Conservation (phyloP, 1,140 invertebrate genomes). For the Drosophila lini region DNA sequence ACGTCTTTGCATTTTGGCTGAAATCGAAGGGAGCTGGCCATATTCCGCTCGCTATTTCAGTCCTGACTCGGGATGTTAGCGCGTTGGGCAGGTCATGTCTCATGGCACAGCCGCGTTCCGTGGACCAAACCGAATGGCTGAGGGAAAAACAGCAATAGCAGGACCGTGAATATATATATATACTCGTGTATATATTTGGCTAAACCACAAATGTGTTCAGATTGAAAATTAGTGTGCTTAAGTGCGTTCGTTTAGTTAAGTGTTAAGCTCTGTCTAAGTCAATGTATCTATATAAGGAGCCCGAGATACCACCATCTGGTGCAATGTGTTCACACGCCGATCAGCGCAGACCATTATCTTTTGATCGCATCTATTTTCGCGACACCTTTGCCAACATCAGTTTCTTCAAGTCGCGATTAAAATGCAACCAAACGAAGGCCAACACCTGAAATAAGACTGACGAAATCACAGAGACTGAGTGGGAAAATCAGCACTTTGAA, state of each 20-base stretch:
- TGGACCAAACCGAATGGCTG: constrained; percentile 53
- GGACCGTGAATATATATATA: constrained; percentile 28
- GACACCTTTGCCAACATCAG: constrained; percentile 82
- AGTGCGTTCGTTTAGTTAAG: constrained; percentile 47
- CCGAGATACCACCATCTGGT: constrained; percentile 39
- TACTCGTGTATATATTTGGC: constrained; percentile 25
- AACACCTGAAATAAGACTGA: constrained; percentile 76
- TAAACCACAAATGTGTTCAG: constrained; percentile 44
- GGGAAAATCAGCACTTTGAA: constrained; percentile 16
- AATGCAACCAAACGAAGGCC: constrained; percentile 58
- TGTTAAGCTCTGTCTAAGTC: constrained; percentile 39
- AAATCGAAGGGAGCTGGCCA: constrained; percentile 55
- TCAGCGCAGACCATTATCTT: constrained; percentile 65
- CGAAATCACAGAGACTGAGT: constrained; percentile 38
- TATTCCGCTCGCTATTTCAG: constrained; percentile 61
- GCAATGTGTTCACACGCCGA: constrained; percentile 77
- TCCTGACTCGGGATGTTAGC: constrained; percentile 84
- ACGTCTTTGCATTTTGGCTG: constrained; percentile 43
- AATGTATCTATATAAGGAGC: constrained; percentile 49
- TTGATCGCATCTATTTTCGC: constrained; percentile 80
- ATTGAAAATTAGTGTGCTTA: constrained; percentile 41
- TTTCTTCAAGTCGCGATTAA: constrained; percentile 84
- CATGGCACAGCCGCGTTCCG: constrained; percentile 68
- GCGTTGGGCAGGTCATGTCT: constrained; percentile 85
- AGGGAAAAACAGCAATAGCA: constrained; percentile 35